Evolutionary conservation across 2,113 vertebrate species (phyloP).

Genomic region (Tachycineta bicolor): DNA sequence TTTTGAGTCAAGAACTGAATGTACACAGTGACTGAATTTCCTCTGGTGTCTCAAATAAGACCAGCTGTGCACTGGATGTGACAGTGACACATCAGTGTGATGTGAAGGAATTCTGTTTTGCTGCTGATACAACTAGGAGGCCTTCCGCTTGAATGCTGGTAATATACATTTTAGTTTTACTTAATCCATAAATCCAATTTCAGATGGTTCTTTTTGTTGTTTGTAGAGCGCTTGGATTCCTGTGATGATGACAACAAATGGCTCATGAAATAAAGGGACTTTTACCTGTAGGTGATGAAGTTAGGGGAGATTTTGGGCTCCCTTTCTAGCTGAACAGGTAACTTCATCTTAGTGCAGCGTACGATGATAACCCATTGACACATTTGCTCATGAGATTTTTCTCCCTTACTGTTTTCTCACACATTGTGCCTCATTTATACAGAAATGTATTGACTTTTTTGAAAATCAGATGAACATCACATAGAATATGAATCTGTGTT

Average conservation of each 20-base stretch:
- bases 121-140: background rate
- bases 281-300: background rate
- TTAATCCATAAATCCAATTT: background rate
- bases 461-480: constrained; percentile 2
- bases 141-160: background rate
- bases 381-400: background rate
- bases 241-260: background rate
- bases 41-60: background rate
- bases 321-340: background rate
- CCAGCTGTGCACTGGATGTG: background rate
- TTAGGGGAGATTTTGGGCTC: background rate
- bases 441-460: background rate
- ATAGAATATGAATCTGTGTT: background rate
- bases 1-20: background rate
- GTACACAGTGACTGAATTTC: background rate
- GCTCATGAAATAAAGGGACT: background rate
- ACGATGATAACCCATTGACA: background rate
- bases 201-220: background rate
- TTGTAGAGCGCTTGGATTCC: background rate
- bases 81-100: no score
- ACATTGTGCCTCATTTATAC: background rate
- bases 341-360: background rate
- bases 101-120: background rate
- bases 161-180: fast-evolving
- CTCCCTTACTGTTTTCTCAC: background rate